Evolutionary conservation across 2,113 vertebrate species (phyloP).

Genomic region (Rostratula benghalensis): DNA sequence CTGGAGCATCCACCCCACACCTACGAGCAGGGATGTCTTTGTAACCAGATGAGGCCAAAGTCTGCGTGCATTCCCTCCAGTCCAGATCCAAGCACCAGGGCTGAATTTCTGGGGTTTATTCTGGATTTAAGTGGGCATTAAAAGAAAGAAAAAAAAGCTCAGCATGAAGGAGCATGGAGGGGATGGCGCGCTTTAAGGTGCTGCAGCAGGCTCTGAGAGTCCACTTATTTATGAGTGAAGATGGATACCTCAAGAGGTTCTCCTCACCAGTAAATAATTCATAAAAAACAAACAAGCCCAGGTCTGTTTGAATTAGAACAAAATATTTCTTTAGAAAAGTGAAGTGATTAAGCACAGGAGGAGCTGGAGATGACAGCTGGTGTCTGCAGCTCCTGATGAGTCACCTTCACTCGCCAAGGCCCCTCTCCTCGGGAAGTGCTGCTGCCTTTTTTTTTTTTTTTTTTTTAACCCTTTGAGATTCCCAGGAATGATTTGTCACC

Average conservation of each 20-base stretch:
- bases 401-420: conserved; percentile 69
- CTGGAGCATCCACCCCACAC: not conserved
- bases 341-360: conserved; percentile 65
- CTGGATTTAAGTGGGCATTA: not conserved
- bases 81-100: not conserved
- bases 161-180: not conserved
- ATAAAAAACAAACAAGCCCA: conserved; percentile 60
- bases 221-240: conserved; percentile 53
- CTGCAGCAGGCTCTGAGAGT: not conserved
- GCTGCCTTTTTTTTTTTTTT: conserved; percentile 63
- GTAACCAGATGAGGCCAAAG: not conserved
- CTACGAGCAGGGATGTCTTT: not conserved
- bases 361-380: conserved; percentile 68
- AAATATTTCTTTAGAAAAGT: conserved; percentile 68
- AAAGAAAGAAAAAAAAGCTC: not conserved
- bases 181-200: not conserved
- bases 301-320: conserved; percentile 63
- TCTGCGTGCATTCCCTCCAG: accelerated
- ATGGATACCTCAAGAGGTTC: conserved; percentile 59
- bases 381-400: conserved; percentile 70
- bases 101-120: not conserved
- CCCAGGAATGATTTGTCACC: conserved; percentile 85
- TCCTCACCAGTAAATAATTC: conserved; percentile 69
- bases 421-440: conserved; percentile 67
- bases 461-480: conserved; percentile 85